Percentiles rank a stretch among this genome's conserved stretches.
phyloP scores from a whole-genome alignment of 2,113 vertebrate genomes.

The Rattus rattus region DNA sequence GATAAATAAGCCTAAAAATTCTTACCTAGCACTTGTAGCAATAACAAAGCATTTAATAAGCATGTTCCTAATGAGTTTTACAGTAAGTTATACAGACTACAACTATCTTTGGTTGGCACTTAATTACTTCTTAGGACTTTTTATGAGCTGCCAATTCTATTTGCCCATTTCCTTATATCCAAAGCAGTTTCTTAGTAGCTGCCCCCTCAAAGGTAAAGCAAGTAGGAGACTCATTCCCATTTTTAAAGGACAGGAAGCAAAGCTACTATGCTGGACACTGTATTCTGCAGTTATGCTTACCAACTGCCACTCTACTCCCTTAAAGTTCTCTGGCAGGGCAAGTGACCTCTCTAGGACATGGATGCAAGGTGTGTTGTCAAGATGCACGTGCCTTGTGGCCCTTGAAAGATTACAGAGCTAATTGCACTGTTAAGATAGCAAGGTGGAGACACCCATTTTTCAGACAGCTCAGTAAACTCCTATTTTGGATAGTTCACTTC shows the following conservation, averaged over 20 bases:
- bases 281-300: not conserved
- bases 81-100: not conserved
- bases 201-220: not conserved
- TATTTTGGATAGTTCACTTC: not conserved
- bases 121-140: not conserved
- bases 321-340: not conserved
- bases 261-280: not conserved
- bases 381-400: not conserved
- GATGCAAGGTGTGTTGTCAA: constrained; percentile 12
- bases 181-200: constrained; percentile 10
- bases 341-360: constrained; percentile 36
- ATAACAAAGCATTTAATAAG: constrained; percentile 2
- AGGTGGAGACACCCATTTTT: not conserved
- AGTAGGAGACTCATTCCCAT: not conserved
- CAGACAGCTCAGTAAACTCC: not conserved
- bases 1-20: not conserved
- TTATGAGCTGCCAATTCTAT: not conserved
- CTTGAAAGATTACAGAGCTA: constrained; percentile 62
- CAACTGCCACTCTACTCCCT: constrained; percentile 7
- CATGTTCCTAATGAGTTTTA: constrained; percentile 1
- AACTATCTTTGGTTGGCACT: not conserved
- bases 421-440: constrained; percentile 56
- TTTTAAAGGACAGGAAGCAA: not conserved
- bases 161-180: not conserved
- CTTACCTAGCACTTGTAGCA: not conserved